Evolutionary conservation across 2,888 invertebrate genomes (phyloP), one percentile per base, ranked within the genome.

Genomic region (Lasiommata megera): DNA sequence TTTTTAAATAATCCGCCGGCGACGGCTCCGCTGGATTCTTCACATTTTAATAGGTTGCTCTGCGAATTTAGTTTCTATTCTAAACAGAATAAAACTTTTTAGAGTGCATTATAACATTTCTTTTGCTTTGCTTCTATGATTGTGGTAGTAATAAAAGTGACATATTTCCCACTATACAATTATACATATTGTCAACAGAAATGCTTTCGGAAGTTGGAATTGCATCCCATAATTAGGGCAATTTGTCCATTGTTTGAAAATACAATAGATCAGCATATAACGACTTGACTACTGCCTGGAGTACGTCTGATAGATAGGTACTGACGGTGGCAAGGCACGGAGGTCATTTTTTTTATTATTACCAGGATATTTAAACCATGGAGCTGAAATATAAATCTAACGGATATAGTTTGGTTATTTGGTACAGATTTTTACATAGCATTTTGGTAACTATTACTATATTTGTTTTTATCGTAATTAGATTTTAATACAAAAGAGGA

Each of bases 181-280:
- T 70, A 69, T 63, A 56, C 60, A 58, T 67, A 69, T 70, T 70
- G 69, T 68, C 63, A 62, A 57, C 58, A 61, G 56, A 63, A 64
- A 65, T 61, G 68, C 55, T 23, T 60, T 61, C 67, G 67, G 70
- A 70, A 69, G 67, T 64, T 37, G 34, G 52, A 65, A 67, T 66
- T 65, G 69, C 64, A 58, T 53, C 54, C 56, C 50, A 62, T 65
- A 67, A 68, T 68, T 67, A 61, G 58, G 60, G 60, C 63, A 59
- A 67, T 65, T 64, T 62, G 54, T 47, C 28, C 36, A 37, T 60
- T 62, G 62, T 62, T 62, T 59, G 59, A 38, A 51, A 34, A 11
- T 34, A 46, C 54, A 54, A 61, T 61, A 14, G 56, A 28, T 23
- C 6, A 37, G n/a, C 11, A 23, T 37, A 28, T 34, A 50, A 40